phyloP scores from a whole-genome alignment of 2,888 invertebrate species.

The Alsophila aescularia region DNA sequence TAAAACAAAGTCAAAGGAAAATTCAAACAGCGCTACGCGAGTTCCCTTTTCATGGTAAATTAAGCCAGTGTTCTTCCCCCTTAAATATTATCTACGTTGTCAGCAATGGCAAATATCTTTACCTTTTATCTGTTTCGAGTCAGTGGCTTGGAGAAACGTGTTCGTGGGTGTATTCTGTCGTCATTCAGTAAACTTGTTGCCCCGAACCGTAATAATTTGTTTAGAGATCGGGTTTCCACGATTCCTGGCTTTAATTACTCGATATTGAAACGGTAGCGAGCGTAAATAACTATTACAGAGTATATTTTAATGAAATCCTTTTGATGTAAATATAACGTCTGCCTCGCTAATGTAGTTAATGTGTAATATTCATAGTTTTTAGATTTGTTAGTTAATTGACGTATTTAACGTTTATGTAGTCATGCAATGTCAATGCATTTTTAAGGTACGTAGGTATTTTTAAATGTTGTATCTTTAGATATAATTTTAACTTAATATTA shows the following conservation, averaged over 20 bases:
- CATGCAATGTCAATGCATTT: too few relatives aligned
- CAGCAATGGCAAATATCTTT: conserved; percentile 26
- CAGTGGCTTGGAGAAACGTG: conserved; percentile 28
- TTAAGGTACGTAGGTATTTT: too few relatives aligned
- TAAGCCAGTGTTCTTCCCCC: conserved; percentile 3
- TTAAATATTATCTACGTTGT: conserved; percentile 12
- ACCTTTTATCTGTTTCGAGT: conserved; percentile 38
- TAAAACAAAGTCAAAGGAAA: conserved; percentile 1
- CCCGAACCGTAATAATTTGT: conserved; percentile 2
- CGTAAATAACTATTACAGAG: neutral
- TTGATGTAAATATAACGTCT: neutral
- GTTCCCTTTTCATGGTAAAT: conserved; percentile 18
- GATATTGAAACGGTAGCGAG: neutral
- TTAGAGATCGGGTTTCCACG: neutral
- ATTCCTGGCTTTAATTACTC: neutral
- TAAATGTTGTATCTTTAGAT: too few relatives aligned
- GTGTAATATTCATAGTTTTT: neutral
- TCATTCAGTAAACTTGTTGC: conserved; percentile 2
- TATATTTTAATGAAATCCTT: conserved; percentile 4
- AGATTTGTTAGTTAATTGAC: neutral
- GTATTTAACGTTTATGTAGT: too few relatives aligned
- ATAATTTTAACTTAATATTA: too few relatives aligned
- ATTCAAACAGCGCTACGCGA: conserved; percentile 2
- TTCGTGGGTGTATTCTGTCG: neutral
- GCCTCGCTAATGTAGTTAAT: neutral